These are phyloP conservation scores for Tympanuchus pallidicinctus DNA, from an alignment of 2,113 vertebrate genomes.

Conservation along the genomic window DNA sequence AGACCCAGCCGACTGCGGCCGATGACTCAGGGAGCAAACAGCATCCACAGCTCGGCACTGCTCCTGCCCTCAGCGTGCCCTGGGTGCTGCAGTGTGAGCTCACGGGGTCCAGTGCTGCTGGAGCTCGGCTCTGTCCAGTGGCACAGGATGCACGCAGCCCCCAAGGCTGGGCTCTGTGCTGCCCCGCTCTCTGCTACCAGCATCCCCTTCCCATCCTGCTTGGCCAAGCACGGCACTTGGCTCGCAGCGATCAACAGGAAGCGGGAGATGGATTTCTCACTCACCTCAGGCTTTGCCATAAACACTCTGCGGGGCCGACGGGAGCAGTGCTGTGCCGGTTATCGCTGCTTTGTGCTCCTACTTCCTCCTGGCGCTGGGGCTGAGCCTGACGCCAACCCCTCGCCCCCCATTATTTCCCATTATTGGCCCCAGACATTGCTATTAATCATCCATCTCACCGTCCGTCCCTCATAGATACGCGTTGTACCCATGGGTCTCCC, in stretches of 20 bases:
- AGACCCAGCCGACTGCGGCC: background rate
- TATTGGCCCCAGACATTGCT: background rate
- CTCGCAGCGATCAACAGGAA: slow-evolving; percentile 71
- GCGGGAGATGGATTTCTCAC: slow-evolving; percentile 74
- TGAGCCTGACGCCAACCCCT: rapidly evolving
- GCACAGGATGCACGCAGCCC: rapidly evolving
- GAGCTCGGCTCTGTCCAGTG: background rate
- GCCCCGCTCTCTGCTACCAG: background rate
- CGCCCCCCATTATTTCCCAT: slow-evolving; percentile 15
- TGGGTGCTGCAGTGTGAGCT: no score
- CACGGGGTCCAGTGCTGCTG: rapidly evolving
- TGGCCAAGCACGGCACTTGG: slow-evolving; percentile 49
- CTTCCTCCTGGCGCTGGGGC: background rate
- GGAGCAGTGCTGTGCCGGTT: slow-evolving; percentile 34
- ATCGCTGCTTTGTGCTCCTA: slow-evolving; percentile 45
- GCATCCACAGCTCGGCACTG: background rate
- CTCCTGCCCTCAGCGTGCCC: background rate
- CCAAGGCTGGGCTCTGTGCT: background rate
- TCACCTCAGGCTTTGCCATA: slow-evolving; percentile 70
- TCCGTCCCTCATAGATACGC: background rate
- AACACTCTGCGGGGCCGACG: slow-evolving; percentile 70
- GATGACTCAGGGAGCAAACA: slow-evolving; percentile 33
- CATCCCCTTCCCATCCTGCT: background rate
- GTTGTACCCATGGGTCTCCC: rapidly evolving
- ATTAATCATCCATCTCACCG: rapidly evolving